These are phyloP conservation scores for Polyommatus iphigenia DNA, from an alignment of 2,888 invertebrate species.

Conservation along the genomic window DNA sequence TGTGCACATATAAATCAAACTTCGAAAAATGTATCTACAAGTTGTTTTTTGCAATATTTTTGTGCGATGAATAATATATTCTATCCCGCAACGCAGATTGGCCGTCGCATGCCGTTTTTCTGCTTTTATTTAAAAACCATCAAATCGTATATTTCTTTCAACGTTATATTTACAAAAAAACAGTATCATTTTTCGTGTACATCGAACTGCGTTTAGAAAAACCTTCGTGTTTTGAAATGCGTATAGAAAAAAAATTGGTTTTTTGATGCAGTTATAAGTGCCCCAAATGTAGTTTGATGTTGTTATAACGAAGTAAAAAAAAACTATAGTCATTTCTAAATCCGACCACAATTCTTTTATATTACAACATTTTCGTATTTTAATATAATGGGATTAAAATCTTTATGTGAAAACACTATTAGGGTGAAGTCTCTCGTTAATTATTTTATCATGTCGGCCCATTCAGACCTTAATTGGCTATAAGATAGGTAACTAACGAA, in stretches of 20 bases:
- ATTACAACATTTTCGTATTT: not conserved
- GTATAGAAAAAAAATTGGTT: not conserved
- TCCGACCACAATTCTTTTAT: not conserved
- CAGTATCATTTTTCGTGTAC: not conserved
- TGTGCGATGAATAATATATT: slow-evolving; percentile 11
- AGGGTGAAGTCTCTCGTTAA: not conserved
- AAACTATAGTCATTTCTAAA: not conserved
- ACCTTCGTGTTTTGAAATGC: not conserved
- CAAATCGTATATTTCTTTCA: slow-evolving; percentile 21
- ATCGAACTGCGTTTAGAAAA: not conserved
- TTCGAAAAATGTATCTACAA: slow-evolving; percentile 8
- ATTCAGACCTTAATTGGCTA: slow-evolving; percentile 1
- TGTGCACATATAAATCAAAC: not conserved
- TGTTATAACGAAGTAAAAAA: not conserved
- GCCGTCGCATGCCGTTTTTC: slow-evolving; percentile 6
- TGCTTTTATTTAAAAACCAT: slow-evolving; percentile 13
- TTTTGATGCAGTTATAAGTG: not conserved
- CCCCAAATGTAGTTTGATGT: not conserved
- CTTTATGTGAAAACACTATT: not conserved
- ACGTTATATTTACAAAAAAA: not conserved
- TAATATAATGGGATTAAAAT: not conserved
- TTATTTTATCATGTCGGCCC: not conserved
- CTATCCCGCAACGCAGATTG: slow-evolving; percentile 16
- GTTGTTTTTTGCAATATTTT: slow-evolving; percentile 13
- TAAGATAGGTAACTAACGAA: not conserved